These are phyloP conservation scores for Epinephelus lanceolatus DNA, from an alignment of 2,113 vertebrate species.

Conservation along the genomic window DNA sequence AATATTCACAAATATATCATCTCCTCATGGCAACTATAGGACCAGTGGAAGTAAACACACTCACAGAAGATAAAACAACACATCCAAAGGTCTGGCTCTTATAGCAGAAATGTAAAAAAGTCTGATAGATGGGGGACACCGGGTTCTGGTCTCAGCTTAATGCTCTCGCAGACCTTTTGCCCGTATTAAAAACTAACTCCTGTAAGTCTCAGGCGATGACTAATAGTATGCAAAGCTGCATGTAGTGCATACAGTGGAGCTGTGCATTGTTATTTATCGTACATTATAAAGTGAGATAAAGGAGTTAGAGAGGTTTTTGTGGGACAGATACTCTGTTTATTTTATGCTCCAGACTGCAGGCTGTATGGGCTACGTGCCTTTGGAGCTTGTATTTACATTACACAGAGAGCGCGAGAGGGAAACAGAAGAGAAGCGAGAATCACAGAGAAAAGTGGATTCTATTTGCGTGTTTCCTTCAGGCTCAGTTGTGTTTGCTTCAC, in stretches of 20 bases:
- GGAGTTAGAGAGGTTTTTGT: not conserved
- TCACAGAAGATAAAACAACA: not conserved
- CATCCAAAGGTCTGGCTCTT: not conserved
- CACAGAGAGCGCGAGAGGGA: not conserved
- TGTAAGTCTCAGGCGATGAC: not conserved
- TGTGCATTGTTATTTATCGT: not conserved
- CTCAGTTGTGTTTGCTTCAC: slow-evolving; percentile 8
- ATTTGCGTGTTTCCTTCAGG: slow-evolving; percentile 29
- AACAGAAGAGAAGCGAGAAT: not conserved
- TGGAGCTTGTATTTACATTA: slow-evolving; percentile 42
- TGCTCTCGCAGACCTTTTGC: not conserved
- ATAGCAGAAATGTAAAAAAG: not conserved
- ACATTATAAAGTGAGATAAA: slow-evolving; percentile 11
- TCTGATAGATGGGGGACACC: not conserved
- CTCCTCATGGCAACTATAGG: not conserved
- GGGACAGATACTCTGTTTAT: not conserved
- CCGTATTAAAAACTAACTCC: not conserved
- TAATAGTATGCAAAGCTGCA: not conserved
- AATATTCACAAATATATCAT: not conserved
- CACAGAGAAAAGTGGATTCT: slow-evolving; percentile 23
- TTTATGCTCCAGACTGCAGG: not conserved
- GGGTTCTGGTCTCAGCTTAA: not conserved
- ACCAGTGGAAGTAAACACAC: not conserved
- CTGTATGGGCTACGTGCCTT: not conserved
- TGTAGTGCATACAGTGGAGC: not conserved